These are phyloP conservation scores for Hesperophylax magnus DNA, from an alignment of 1,140 invertebrate species.

Conservation along the genomic window DNA sequence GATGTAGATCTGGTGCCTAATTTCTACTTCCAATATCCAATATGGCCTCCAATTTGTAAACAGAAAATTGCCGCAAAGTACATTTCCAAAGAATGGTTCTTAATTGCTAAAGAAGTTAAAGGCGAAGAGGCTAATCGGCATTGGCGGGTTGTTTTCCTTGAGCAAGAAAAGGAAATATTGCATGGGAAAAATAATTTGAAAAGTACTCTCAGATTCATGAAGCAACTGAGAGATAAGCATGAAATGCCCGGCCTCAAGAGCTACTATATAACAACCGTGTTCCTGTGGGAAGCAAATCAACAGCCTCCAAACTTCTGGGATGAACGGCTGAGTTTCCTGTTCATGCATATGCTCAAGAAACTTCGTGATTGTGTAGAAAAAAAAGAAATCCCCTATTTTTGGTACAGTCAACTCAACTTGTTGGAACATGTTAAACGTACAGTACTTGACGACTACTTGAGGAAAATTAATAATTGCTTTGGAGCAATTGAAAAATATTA, in stretches of 20 bases:
- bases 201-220: conserved; percentile 4
- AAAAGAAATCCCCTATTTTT: conserved; percentile 6
- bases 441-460: not conserved
- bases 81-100: conserved; percentile 11
- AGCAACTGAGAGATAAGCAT: not conserved
- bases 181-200: not conserved
- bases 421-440: not conserved
- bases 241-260: not conserved
- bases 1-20: conserved; percentile 1
- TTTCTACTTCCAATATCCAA: conserved; percentile 2
- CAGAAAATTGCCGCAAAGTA: not conserved
- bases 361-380: not conserved
- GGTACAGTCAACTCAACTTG: conserved; percentile 1
- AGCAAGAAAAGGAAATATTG: conserved; percentile 11
- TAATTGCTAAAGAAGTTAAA: not conserved
- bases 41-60: conserved; percentile 2
- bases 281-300: conserved; percentile 3
- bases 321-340: conserved; percentile 1
- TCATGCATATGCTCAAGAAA: conserved; percentile 14
- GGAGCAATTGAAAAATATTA: conserved; percentile 6
- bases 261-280: conserved; percentile 8
- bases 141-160: not conserved
- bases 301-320: not conserved
- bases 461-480: not conserved
- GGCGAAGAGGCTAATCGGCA: not conserved